Base-by-base conservation (phyloP, 2,888 invertebrate genomes). In the Idaea dimidiata region DNA sequence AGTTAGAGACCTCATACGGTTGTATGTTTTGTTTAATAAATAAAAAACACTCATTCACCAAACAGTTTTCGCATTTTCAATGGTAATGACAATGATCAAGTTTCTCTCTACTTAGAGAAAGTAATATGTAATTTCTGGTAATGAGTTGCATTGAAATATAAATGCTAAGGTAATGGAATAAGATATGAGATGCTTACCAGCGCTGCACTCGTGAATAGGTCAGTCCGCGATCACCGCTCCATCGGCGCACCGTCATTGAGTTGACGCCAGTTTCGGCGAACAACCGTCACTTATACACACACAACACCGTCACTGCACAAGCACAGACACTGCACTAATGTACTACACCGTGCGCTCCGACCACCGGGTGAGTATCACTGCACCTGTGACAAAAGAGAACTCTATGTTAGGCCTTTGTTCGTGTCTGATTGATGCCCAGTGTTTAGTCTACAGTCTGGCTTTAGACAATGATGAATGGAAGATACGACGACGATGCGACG, bases 141-240 rank as follows among this genome's bases (percentile, higher is more conserved):
- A 10, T 43, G 43, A 43, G 43, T 43, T 43, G 43, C 43, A 43
- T 14, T 43, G 43, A 7, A 43, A 43, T 43, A 14, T 43, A 43
- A 43, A 43, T 24, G 24, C 24, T 24, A 43, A 8, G 43, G 14
- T 43, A 43, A 43, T 43, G 43, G 43, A 43, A 43, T 43, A 43
- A 57, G 16, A 32, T 14, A 57, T 3, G 31, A 16, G 53, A 60
- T 66, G 60, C 88, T 87, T 76, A 92, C 91, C 91, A 91, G 89
- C 91, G 91, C 91, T 85, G 90, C 90, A 84, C 82, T 86, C 84
- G 89, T 84, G 86, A 86, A 82, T 86, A 83, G 83, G 83, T 88
- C 84, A 87, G 82, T 78, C 84, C 80, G 84, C 85, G 89, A 91
- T 92, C 92, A 92, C 92, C 92, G 91, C 82, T 91, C 92, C 92